Evolutionary conservation across 2,797 vertebrate species (phyloP), one percentile per base, ranked within the genome.

Genomic region (Poecilia gillii): DNA sequence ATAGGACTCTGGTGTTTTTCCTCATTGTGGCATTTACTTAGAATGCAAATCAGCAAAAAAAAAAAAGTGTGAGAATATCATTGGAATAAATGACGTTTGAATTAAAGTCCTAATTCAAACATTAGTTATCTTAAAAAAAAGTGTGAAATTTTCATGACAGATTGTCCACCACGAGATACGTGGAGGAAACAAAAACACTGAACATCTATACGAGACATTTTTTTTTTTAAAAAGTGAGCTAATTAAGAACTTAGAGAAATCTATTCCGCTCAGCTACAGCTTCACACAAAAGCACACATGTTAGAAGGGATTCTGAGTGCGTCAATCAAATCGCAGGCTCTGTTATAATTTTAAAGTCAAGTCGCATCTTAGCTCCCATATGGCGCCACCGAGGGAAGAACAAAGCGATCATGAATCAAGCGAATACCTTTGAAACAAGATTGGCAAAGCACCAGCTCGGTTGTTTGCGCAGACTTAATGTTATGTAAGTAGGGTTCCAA

Each of bases 311-410:
- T 6, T 73, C 31, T 28, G 64, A 25, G 76, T 73, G 81, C 90
- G 93, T 93, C 94, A 94, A 91, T 94, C 93, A 94, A 89, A 92
- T 83, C 74, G 77, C 81, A 73, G 80, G 46, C 45, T 87, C 89
- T 86, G 86, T 86, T 90, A 88, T 86, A 72, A 53, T 90, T 91
- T 92, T 81, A 90, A 90, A 90, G 91, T 71, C 71, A 82, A 81
- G 84, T 64, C 85, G 77, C 90, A 93, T 91, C 90, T 92, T 82
- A 82, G 86, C 81, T 93, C 86, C 88, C 91, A 90, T 91, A 91
- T 85, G 92, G 92, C 75, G 79, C 87, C n/a, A 83, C 81, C 74
- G 64, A 86, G 72, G 81, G 77, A 89, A 90, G 90, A 94, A 94
- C 90, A 93, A 94, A 93, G 84, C 89, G 81, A 57, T 77, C 84